A percentile compares a stretch with the other conserved stretches of the same genome.
These are phyloP conservation scores for Drosophila athabasca DNA, from an alignment of 1,140 invertebrate genomes.

Conservation along the genomic window DNA sequence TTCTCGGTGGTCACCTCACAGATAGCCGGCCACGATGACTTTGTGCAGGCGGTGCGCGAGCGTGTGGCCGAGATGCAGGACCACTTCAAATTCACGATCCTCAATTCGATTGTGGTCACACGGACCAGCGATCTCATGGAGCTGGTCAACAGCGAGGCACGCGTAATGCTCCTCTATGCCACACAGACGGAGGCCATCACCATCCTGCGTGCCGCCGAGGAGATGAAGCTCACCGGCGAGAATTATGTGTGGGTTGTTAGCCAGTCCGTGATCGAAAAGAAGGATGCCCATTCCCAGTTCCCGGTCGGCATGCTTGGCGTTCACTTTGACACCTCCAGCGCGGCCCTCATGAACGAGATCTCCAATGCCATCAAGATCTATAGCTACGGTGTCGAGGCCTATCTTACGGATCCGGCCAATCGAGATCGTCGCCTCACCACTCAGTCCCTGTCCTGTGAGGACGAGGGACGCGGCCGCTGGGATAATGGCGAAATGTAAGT, in stretches of 20 bases:
- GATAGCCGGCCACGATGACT: constrained; percentile 97
- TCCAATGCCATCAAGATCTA: constrained; percentile 95
- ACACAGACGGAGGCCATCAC: constrained; percentile 93
- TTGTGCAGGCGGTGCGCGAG: constrained; percentile 95
- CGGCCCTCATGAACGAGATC: constrained; percentile 92
- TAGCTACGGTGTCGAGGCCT: constrained; percentile 94
- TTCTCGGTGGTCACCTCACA: constrained; percentile 97
- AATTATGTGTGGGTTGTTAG: constrained; percentile 99
- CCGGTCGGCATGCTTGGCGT: constrained; percentile 97
- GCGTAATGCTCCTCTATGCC: constrained; percentile 96
- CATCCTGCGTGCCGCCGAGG: constrained; percentile 91
- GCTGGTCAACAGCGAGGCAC: constrained; percentile 94
- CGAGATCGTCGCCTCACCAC: constrained; percentile 90
- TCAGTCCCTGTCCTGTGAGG: constrained; percentile 87
- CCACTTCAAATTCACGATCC: constrained; percentile 94
- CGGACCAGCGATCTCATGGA: constrained; percentile 87
- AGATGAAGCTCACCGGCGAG: constrained; percentile 94
- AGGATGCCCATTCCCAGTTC: constrained; percentile 91
- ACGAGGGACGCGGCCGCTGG: constrained; percentile 81
- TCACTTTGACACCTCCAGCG: constrained; percentile 94
- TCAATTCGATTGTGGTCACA: constrained; percentile 92
- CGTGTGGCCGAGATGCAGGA: constrained; percentile 92
- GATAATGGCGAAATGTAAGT: constrained; percentile 83
- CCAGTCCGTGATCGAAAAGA: constrained; percentile 94
- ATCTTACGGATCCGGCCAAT: constrained; percentile 90